Percentiles rank a stretch among this genome's conserved stretches.
These are phyloP conservation scores for Drosophila sulfurigaster DNA, from an alignment of 1,140 invertebrate species.

Conservation along the genomic window DNA sequence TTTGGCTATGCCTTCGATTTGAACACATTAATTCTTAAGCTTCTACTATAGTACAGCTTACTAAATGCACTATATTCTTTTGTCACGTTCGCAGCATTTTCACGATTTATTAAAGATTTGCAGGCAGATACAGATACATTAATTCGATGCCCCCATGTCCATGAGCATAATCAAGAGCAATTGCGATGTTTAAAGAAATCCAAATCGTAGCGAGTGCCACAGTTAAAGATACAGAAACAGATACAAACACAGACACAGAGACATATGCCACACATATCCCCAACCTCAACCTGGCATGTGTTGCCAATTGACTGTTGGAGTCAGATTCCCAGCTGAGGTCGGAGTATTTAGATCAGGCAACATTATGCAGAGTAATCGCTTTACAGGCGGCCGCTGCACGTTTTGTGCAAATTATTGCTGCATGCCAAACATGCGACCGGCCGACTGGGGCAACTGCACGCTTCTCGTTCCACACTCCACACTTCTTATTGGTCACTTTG, in stretches of 20 bases:
- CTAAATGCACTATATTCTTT: slow-evolving; percentile 29
- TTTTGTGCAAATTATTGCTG: slow-evolving; percentile 64
- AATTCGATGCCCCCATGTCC: slow-evolving; percentile 43
- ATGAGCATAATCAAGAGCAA: slow-evolving; percentile 59
- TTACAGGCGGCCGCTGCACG: slow-evolving; percentile 59
- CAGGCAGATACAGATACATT: slow-evolving; percentile 10
- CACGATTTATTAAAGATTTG: slow-evolving; percentile 75
- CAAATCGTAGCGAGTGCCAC: slow-evolving; percentile 43
- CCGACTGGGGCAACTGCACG: slow-evolving; percentile 39
- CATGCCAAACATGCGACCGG: slow-evolving; percentile 44
- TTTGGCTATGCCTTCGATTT: not conserved
- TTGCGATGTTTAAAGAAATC: slow-evolving; percentile 40
- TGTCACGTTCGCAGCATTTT: slow-evolving; percentile 61
- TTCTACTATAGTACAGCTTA: not conserved
- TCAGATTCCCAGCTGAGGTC: slow-evolving; percentile 22
- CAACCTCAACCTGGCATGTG: slow-evolving; percentile 29
- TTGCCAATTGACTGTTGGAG: slow-evolving; percentile 24
- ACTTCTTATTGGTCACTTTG: not conserved
- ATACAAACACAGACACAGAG: slow-evolving; percentile 25
- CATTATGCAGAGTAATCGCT: slow-evolving; percentile 67
- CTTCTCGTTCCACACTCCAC: not conserved
- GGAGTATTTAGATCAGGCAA: slow-evolving; percentile 62
- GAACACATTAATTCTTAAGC: not conserved
- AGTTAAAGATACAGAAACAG: slow-evolving; percentile 20
- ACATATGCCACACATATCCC: slow-evolving; percentile 64